phyloP scores from a whole-genome alignment of 1,140 invertebrate genomes.

The Schlechtendalia chinensis region DNA sequence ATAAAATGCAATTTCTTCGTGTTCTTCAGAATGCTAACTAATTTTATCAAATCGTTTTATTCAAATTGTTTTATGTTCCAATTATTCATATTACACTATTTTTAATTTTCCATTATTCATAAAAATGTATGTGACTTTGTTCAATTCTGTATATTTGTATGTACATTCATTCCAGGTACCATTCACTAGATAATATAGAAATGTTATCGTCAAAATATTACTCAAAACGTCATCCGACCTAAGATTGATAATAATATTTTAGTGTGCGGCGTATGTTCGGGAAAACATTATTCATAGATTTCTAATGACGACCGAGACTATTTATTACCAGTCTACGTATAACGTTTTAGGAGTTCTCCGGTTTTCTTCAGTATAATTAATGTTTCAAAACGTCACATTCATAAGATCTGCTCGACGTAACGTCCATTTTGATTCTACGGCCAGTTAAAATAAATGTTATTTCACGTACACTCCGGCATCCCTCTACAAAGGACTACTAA shows the following conservation, averaged over 20 bases:
- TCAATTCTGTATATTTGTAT: too few relatives aligned
- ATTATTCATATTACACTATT: too few relatives aligned
- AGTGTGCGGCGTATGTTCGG: not conserved
- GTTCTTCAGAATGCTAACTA: too few relatives aligned
- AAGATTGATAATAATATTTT: not conserved
- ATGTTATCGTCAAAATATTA: not conserved
- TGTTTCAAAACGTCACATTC: not conserved
- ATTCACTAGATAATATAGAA: too few relatives aligned
- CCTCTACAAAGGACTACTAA: too few relatives aligned
- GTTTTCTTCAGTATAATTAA: not conserved
- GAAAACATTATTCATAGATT: constrained; percentile 9
- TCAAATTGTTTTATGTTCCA: too few relatives aligned
- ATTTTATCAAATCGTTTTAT: too few relatives aligned
- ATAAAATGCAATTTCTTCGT: too few relatives aligned
- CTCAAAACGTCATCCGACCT: not conserved
- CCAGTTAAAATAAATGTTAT: not conserved
- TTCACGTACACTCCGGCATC: not conserved
- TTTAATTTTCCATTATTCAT: too few relatives aligned
- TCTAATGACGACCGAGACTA: constrained; percentile 1
- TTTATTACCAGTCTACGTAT: not conserved
- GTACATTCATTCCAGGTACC: too few relatives aligned
- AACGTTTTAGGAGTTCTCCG: not conserved
- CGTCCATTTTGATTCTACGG: not conserved
- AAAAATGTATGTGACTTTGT: too few relatives aligned
- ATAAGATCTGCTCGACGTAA: not conserved